A percentile compares a stretch with the other conserved stretches of the same genome.
Evolutionary conservation across 2,888 invertebrate species (phyloP).

Genomic region (Bhutanitis thaidina): DNA sequence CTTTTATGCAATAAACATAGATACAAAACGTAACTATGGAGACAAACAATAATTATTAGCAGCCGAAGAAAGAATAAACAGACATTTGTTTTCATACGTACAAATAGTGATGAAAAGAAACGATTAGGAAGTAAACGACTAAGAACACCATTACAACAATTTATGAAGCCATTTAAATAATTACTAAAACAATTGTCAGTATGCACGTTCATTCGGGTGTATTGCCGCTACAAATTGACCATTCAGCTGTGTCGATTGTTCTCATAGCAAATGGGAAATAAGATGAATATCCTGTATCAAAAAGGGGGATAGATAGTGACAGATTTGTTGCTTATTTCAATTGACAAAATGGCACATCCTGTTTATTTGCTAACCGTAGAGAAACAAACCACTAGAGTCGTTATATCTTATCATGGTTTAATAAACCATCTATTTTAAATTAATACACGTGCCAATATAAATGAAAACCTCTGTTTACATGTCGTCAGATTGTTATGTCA

Average conservation of each 20-base stretch:
- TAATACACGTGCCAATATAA: no score
- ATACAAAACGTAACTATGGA: no score
- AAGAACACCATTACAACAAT: slow-evolving; percentile 2
- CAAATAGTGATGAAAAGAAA: neutral
- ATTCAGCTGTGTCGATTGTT: slow-evolving; percentile 31
- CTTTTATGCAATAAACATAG: no score
- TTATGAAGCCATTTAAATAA: slow-evolving; percentile 15
- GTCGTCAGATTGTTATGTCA: no score
- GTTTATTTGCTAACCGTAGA: slow-evolving; percentile 26
- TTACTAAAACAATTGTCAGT: slow-evolving; percentile 11
- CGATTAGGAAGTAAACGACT: slow-evolving; percentile 10
- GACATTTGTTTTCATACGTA: neutral
- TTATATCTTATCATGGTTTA: no score
- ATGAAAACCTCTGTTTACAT: no score
- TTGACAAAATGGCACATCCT: slow-evolving; percentile 67
- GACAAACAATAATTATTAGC: no score
- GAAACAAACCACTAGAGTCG: no score
- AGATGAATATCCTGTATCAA: slow-evolving; percentile 56
- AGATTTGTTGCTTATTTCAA: slow-evolving; percentile 40
- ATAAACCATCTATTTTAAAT: no score
- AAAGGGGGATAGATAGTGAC: slow-evolving; percentile 43
- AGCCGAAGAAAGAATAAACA: no score
- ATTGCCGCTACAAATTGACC: slow-evolving; percentile 26
- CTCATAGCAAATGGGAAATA: slow-evolving; percentile 41
- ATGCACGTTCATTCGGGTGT: slow-evolving; percentile 23